Evolutionary conservation across 2,113 vertebrate genomes (phyloP), one percentile per base, ranked within the genome.

Genomic region (Myodes glareolus): DNA sequence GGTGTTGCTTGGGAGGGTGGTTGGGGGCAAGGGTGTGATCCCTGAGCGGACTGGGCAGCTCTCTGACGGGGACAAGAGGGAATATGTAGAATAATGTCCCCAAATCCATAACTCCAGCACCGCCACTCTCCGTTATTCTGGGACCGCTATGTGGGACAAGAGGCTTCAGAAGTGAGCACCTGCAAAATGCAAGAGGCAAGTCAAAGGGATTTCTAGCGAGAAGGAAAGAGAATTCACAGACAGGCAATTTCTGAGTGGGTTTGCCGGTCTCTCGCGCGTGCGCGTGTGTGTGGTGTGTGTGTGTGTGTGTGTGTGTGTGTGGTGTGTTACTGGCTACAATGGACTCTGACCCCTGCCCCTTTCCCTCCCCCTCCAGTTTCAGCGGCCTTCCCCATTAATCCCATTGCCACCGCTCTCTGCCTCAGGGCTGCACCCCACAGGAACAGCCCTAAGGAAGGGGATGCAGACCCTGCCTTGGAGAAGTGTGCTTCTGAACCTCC

Each of bases 311-410:
- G 29, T 31, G 65, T 12, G 61, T 8, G 23, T 4, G 12, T 5
- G 13, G 25, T 17, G 31, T 78, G 9, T 42, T 45, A 29, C 11
- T 7, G 27, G 19, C 50, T 67, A 70, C 8, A 0, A 1, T 2
- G 23, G 21, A 16, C 36, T 42, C 72, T 36, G 7, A 31, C 78
- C 58, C 33, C 52, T 55, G 58, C 45, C 42, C 16, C n/a, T 52
- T 45, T 78, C 33, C 13, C 4, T 31, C n/a, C 39, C 6, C 19
- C 29, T 63, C 36, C 23, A 13, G 31, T 55, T 73, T 91, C 17
- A 33, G n/a, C 8, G 55, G 14, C 23, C 1, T 14, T 9, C 58
- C 39, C 67, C 14, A 29, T 58, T 47, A 25, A 39, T 33, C 61
- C 42, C 9, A 3, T 16, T 31, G 7, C 16, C 5, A 50, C 21